These are phyloP conservation scores for Diploscapter pachys DNA, from an alignment of 1,140 invertebrate genomes.

Conservation along the genomic window DNA sequence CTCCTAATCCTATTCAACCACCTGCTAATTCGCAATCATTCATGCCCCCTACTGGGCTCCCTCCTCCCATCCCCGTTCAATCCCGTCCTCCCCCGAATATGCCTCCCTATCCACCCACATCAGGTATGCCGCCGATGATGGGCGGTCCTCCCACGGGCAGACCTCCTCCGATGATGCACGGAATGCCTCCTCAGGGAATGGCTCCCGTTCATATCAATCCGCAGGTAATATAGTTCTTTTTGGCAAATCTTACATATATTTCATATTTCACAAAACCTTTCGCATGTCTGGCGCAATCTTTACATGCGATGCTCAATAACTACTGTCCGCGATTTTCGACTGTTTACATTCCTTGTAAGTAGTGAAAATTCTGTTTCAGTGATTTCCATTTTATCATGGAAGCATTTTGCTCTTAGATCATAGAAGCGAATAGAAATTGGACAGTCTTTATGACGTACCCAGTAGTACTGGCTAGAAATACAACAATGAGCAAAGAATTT, in stretches of 20 bases:
- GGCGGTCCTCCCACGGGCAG: slow-evolving; percentile 25
- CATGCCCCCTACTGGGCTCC: too few relatives aligned
- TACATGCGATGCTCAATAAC: too few relatives aligned
- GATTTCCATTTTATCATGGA: too few relatives aligned
- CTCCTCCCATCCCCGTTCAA: background rate
- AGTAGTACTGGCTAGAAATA: too few relatives aligned
- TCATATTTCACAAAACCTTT: too few relatives aligned
- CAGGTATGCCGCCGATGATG: slow-evolving; percentile 24
- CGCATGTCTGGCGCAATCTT: too few relatives aligned
- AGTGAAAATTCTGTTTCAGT: background rate
- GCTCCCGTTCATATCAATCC: slow-evolving; percentile 50
- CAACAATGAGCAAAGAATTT: too few relatives aligned
- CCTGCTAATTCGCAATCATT: background rate
- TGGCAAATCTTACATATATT: too few relatives aligned
- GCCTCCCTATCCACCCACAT: background rate
- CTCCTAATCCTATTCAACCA: slow-evolving; percentile 4
- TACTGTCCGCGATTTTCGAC: too few relatives aligned
- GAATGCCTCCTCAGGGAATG: slow-evolving; percentile 35
- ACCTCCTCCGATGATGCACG: slow-evolving; percentile 36
- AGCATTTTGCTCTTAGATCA: too few relatives aligned
- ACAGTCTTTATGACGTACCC: too few relatives aligned
- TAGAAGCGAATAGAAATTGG: too few relatives aligned
- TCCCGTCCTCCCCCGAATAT: slow-evolving; percentile 10
- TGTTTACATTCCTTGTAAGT: slow-evolving; percentile 25
- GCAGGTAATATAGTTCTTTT: slow-evolving; percentile 38